Base-by-base conservation (phyloP, 2,797 vertebrate species). In the Sebastolobus altivelis region DNA sequence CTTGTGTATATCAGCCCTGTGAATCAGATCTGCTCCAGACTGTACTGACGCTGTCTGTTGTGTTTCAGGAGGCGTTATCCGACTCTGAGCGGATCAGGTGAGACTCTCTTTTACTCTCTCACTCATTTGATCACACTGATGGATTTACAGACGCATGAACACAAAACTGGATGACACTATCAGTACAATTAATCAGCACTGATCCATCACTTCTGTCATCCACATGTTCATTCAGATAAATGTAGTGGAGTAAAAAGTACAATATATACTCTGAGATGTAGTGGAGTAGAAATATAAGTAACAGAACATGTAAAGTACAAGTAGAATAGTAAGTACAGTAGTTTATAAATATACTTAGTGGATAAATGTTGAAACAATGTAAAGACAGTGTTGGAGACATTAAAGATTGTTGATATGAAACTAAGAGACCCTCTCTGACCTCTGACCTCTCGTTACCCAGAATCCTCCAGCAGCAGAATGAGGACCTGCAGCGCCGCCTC, bases 401-500 rank as follows among this genome's bases (percentile, higher is more conserved):
- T 2, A 62, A 35, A 37, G 10, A 63, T 22, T 37, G 35, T 25
- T 54, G 20, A 54, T 54, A 9, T 46, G 43, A 46, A 46, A 46
- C 43, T 46, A 46, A 46, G 7, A 46, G 16, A 54, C 52, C 52
- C 8, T 40, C 38, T 6, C 3, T 16, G 65, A 66, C 56, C 54
- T 27, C 33, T 70, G n/a, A 65, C 52, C 12, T 20, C 14, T n/a
- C 2, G 0, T 56, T 75, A 31, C 67, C 27, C 87, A 96, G 95
- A 89, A 91, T 96, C 82, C 95, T 99, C 78, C 97, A 99, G 94
- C 97, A 97, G 77, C 98, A 99, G 92, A 99, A 99, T n/a, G 98
- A 99, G 86, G 98, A 99, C 81, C 94, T 99, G 81, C 97, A 97
- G 1, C 94, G 94, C 6, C 95, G 97, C 46, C 95, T 99, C 80